These are phyloP conservation scores for Musca vetustissima DNA, from an alignment of 1,140 invertebrate genomes.

Conservation along the genomic window DNA sequence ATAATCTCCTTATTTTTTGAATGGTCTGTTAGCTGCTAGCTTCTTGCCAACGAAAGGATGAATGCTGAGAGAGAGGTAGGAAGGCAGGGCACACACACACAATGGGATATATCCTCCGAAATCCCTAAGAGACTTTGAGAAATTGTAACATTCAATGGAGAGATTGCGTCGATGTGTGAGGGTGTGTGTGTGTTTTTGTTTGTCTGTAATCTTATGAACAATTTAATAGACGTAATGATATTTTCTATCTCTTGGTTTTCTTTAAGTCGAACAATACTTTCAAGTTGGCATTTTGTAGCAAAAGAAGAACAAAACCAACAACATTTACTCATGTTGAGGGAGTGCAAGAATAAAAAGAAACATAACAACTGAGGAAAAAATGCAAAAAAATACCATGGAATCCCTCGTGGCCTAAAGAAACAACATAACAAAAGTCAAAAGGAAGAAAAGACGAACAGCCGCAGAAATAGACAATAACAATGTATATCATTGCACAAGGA, in stretches of 20 bases:
- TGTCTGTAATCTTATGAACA: slow-evolving; percentile 3
- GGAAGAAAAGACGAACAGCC: neutral
- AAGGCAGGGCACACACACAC: too few relatives aligned
- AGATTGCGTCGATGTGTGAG: neutral
- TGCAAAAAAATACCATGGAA: neutral
- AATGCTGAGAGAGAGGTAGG: too few relatives aligned
- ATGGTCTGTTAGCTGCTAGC: too few relatives aligned
- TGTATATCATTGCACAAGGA: too few relatives aligned
- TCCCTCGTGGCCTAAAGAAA: slow-evolving; percentile 8
- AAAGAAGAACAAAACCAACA: neutral
- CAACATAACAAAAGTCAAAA: slow-evolving; percentile 5
- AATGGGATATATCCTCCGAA: neutral
- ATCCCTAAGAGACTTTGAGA: slow-evolving; percentile 17
- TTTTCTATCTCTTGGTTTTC: slow-evolving; percentile 5
- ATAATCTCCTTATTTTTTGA: slow-evolving; percentile 13
- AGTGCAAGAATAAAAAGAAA: neutral
- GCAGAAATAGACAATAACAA: neutral
- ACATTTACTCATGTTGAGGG: neutral
- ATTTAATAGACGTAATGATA: slow-evolving; percentile 18
- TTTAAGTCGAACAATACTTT: too few relatives aligned
- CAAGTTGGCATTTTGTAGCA: too few relatives aligned
- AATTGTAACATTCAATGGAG: slow-evolving; percentile 12
- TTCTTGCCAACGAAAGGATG: too few relatives aligned
- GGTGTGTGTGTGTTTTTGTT: too few relatives aligned
- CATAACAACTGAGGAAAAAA: neutral